These are phyloP conservation scores for Drosophila histrio DNA, from an alignment of 2,888 invertebrate species.

Conservation along the genomic window DNA sequence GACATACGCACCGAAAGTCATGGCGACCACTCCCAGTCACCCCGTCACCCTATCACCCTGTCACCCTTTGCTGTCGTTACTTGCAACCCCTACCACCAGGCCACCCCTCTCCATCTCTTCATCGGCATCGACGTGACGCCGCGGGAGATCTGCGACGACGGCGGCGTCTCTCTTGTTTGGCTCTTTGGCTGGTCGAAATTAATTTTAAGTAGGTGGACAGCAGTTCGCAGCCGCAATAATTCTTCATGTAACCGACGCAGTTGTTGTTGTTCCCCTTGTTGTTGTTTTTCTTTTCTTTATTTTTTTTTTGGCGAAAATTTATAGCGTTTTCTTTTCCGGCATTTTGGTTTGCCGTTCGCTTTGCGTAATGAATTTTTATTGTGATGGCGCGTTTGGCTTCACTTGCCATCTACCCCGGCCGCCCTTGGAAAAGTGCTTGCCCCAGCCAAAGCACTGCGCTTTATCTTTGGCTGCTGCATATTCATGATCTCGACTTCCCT, in stretches of 20 bases:
- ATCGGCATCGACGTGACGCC: constrained; percentile 47
- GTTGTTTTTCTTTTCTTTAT: not conserved
- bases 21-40: constrained; percentile 51
- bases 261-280: constrained; percentile 4
- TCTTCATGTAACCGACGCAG: constrained; percentile 70
- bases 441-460: constrained; percentile 40
- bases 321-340: constrained; percentile 75
- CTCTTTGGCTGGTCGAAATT: constrained; percentile 61
- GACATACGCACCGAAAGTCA: constrained; percentile 75
- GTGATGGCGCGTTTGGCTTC: constrained; percentile 73
- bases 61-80: constrained; percentile 36
- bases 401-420: constrained; percentile 45
- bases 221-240: constrained; percentile 75
- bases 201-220: constrained; percentile 80
- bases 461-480: constrained; percentile 70
- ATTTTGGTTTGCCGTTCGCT: constrained; percentile 64
- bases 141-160: constrained; percentile 58
- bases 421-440: constrained; percentile 12
- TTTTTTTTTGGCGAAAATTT: constrained; percentile 64
- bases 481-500: constrained; percentile 55
- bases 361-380: constrained; percentile 80
- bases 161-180: constrained; percentile 29
- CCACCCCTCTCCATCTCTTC: not conserved
- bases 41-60: constrained; percentile 2
- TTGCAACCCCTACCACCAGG: constrained; percentile 9